These are phyloP conservation scores for Phoxinus dragarum DNA, from an alignment of 2,797 vertebrate genomes.

Conservation along the genomic window DNA sequence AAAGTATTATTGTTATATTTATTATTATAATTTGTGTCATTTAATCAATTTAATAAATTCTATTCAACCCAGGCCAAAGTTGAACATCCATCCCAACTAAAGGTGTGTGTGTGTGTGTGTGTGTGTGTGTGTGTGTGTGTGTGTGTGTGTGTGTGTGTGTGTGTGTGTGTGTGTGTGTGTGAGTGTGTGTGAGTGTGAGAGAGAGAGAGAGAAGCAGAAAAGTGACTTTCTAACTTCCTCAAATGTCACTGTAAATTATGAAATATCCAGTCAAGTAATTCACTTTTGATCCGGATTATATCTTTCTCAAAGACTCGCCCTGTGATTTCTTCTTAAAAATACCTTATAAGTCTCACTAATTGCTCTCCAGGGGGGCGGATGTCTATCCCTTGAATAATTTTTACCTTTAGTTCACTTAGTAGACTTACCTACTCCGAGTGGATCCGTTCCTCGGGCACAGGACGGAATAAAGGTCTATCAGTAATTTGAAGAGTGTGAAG, in stretches of 20 bases:
- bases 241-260: conserved; percentile 37
- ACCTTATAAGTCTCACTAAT: conserved; percentile 52
- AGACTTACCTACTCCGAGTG: conserved; percentile 21
- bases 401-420: conserved; percentile 44
- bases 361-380: conserved; percentile 46
- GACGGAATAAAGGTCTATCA: conserved; percentile 47
- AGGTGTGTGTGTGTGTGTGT: neutral
- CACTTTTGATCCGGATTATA: conserved; percentile 23
- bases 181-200: neutral
- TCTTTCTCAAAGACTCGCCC: conserved; percentile 5
- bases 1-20: neutral
- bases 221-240: conserved; percentile 10
- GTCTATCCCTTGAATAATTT: conserved; percentile 30
- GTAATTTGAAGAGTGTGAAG: conserved; percentile 47
- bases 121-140: too few relatives aligned
- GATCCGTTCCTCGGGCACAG: conserved; percentile 46
- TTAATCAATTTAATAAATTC: too few relatives aligned
- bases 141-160: too few relatives aligned
- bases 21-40: neutral
- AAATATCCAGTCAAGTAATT: conserved; percentile 35
- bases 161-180: too few relatives aligned
- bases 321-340: conserved; percentile 44
- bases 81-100: neutral
- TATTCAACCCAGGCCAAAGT: neutral
- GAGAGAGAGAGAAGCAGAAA: neutral